phyloP scores from a whole-genome alignment of 37 sponge, comb jelly and placozoan species.

The Tethya wilhelma region DNA sequence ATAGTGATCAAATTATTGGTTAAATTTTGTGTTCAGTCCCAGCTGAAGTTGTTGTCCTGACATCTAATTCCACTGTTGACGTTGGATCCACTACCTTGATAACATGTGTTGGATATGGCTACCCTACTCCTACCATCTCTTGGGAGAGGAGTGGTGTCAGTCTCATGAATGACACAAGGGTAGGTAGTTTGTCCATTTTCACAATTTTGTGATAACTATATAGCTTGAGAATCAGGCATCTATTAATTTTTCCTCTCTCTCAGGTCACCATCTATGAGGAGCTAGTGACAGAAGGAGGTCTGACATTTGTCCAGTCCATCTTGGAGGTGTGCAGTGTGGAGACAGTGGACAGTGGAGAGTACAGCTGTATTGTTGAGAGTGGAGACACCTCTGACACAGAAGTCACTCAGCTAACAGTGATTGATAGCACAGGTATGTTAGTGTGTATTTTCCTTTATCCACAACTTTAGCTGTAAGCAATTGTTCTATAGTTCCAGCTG shows the following conservation, averaged over 20 bases:
- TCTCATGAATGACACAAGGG: background rate
- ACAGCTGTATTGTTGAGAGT: too few species aligned
- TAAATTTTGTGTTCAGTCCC: too few species aligned
- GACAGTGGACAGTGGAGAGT: too few species aligned
- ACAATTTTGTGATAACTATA: too few species aligned
- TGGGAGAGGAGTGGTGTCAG: background rate
- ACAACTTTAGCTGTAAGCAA: background rate
- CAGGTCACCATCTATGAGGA: too few species aligned
- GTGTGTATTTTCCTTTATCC: background rate
- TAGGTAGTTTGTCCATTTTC: too few species aligned
- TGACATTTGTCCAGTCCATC: too few species aligned
- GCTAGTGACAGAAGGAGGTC: too few species aligned
- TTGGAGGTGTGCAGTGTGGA: too few species aligned
- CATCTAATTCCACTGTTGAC: background rate
- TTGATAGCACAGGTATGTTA: background rate
- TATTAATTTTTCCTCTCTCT: too few species aligned
- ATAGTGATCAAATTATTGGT: too few species aligned
- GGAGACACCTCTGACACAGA: background rate
- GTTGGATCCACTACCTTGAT: conserved; percentile 20
- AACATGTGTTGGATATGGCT: conserved; percentile 20
- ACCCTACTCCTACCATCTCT: background rate
- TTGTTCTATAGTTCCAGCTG: background rate
- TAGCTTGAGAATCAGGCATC: too few species aligned
- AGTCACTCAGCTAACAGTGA: background rate
- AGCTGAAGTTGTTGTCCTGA: background rate